Evolutionary conservation across 2,113 vertebrate genomes (phyloP).

Genomic region (Hirundichthys speculiger): DNA sequence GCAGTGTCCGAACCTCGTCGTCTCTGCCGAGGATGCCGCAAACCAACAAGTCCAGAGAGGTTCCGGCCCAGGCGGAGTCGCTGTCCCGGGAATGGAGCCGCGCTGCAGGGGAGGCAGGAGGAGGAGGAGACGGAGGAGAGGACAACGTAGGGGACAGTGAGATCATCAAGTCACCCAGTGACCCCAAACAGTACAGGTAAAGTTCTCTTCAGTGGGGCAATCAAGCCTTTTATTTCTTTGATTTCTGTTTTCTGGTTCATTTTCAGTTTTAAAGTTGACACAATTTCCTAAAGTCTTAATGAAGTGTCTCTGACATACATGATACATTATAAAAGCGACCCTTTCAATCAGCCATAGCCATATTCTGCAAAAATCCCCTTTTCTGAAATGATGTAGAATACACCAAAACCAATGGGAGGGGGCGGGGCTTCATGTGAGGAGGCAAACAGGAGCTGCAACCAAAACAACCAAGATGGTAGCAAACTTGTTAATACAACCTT

Average conservation of each 20-base stretch:
- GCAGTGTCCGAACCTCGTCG: slow-evolving; percentile 46
- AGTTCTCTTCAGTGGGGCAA: background rate
- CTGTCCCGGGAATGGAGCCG: slow-evolving; percentile 15
- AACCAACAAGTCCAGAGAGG: slow-evolving; percentile 67
- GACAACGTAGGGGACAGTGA: slow-evolving; percentile 82
- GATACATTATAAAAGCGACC: too few species aligned
- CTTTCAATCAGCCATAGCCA: too few species aligned
- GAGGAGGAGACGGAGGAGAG: slow-evolving; percentile 32
- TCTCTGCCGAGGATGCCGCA: slow-evolving; percentile 71
- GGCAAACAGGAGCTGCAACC: too few species aligned
- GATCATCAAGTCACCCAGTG: slow-evolving; percentile 94
- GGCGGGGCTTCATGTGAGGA: too few species aligned
- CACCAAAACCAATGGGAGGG: too few species aligned
- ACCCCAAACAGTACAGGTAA: slow-evolving; percentile 96
- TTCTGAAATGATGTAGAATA: too few species aligned
- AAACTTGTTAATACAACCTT: too few species aligned
- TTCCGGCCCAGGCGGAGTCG: slow-evolving; percentile 29
- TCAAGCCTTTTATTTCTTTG: background rate
- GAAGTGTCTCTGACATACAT: too few species aligned
- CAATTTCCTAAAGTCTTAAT: too few species aligned
- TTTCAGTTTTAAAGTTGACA: background rate
- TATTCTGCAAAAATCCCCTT: too few species aligned
- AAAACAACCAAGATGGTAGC: too few species aligned
- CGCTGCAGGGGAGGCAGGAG: slow-evolving; percentile 27
- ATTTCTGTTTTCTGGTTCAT: slow-evolving; percentile 14